Evolutionary conservation across 1,140 invertebrate genomes (phyloP), one percentile per base, ranked within the genome.

Genomic region (Harpegnathos saltator): DNA sequence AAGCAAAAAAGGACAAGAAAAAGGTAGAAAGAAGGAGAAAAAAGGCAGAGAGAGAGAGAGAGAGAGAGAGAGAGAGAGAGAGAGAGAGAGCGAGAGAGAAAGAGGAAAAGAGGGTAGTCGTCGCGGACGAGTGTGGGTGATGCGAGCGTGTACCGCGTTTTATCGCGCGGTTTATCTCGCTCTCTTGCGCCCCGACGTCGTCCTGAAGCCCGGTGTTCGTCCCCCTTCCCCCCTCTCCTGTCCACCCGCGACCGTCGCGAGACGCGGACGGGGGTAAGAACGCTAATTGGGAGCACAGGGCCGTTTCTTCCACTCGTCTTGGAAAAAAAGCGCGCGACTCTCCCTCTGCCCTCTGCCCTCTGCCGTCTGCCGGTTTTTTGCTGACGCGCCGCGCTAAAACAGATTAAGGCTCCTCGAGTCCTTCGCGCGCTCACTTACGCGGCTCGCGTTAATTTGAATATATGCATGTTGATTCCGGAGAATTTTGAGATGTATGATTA

Each of bases 141-240:
- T 83, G 72, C 73, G 85, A 71, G 75, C 86, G 86, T 83, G 74
- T 75, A 78, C 74, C 73, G 59, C 85, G 88, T 92, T 93, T 92
- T 92, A 93, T 92, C 89, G 91, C 89, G 89, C 86, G 89, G 91
- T 92, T 93, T 92, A 90, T 90, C 85, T 90, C 86, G 85, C 62
- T 84, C 88, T 81, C 86, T 86, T 77, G 82, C 85, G 74, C 85
- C 85, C 54, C 83, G 65, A 59, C 75, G 75, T 65, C 65, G 65
- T 69, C 82, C 59, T 83, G 73, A 86, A 88, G 86, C 75, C n/a
- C 72, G 75, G 77, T 78, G 74, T 85, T 89, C 81, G 88, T 80
- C 83, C 82, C 83, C n/a, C n/a, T n/a, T n/a, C n/a, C n/a, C n/a
- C n/a, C n/a, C n/a, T n/a, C n/a, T n/a, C n/a, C n/a, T n/a, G n/a